Base-by-base conservation (phyloP, 37 sponge, comb jelly and placozoan genomes). In the Spongia lamella region DNA sequence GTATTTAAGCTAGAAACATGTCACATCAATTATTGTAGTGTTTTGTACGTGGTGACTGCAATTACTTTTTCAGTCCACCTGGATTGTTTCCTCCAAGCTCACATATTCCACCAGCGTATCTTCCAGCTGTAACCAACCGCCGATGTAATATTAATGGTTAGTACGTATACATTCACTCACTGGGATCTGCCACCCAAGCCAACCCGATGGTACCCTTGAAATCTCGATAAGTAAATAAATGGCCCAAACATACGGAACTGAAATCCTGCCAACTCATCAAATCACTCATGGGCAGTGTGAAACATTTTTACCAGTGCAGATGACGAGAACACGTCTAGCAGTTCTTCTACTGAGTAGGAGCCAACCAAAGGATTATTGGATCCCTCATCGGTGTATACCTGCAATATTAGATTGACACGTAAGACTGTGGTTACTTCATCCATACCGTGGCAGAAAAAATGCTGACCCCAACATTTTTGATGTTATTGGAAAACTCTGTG, bases 211-310 rank as follows among this genome's bases (percentile, higher is more conserved):
- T 68, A 3, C 88, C 79, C 55, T 79, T 66, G 35, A 87, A 87
- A 53, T 87, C 88, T 54, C 72, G 40, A 61, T 87, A 80, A 15
- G 82, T 76, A 39, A 87, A 87, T 50, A 87, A 50, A 31, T 87
- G 88, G 4, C 70, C 88, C 20, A 87, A 64, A 50, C 88, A 87
- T 22, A 87, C 81, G 37, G 55, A 43, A 81, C 76, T 56, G 49
- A 87, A 76, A 11, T 80, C 59, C 88, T 85, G 50, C 27, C 27
- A 9, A 38, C 17, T 43, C 40, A 66, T 17, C n/a, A 51, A 22
- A 58, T 24, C 2, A 15, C 17, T 47, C 14, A n/a, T 32, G 20
- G 13, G 19, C 24, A 43, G 15, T 47, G 25, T 68, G 22, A 20
- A 24, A 14, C 5, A 33, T n/a, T 2, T 47, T 34, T 73, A 83